Evolutionary conservation across 92 coral and sea anemone genomes (phyloP), one percentile per base, ranked within the genome.

Genomic region (Zoanthus gigantus): DNA sequence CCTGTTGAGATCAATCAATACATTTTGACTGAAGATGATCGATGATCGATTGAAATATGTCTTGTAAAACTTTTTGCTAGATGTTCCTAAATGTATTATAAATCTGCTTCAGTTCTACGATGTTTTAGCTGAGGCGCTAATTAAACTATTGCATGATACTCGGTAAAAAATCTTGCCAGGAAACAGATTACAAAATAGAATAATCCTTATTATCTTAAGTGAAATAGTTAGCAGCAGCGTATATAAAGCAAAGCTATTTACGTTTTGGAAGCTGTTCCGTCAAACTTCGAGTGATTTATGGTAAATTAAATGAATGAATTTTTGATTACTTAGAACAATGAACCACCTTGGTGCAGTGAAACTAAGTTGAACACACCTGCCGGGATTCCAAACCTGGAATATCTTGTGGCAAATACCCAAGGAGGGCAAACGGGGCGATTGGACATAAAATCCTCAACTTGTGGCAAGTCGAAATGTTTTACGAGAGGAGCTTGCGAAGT

Each of bases 361-460:
- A 81, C 17, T 50, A 17, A 60, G 17, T 1, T 63, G 8, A 18
- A 65, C 85, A 23, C 52, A 81, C 85, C 85, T 81, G 85, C 74
- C 31, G 85, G 85, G 18, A 81, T 81, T 10, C 85, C 85, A 18
- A 46, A 81, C 16, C 85, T 65, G 46, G 85, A 81, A 81, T 81
- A 81, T 69, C 85, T 81, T 34, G 85, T 81, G 14, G 85, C 85
- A 50, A 81, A 81, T 45, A 81, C 85, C 85, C 85, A 81, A 13
- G 85, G 85, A 9, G 85, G 85, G 15, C 76, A 81, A 11, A 81
- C 18, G 28, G 85, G 75, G 29, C 75, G 75, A 66, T 65, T 28
- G 44, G 45, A 31, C 28, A 11, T 50, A 11, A 81, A 45, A 14
- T 81, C 85, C 61, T 81, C 74, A 11, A 31, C 60, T 66, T 50